phyloP scores from a whole-genome alignment of 1,140 invertebrate genomes.

The Anastrepha ludens region DNA sequence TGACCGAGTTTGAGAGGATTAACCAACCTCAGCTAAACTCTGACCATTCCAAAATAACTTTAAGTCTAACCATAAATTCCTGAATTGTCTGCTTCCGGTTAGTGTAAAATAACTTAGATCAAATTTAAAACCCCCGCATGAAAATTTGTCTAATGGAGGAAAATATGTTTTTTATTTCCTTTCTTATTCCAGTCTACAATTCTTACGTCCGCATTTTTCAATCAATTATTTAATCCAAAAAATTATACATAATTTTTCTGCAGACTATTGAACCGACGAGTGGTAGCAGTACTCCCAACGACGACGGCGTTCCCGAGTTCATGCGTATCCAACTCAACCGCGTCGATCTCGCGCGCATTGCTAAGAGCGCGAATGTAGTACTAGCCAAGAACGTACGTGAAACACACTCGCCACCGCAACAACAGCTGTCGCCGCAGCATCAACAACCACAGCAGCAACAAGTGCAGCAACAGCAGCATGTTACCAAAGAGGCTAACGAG shows the following conservation, averaged over 20 bases:
- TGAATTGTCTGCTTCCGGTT: too few relatives aligned
- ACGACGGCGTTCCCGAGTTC: constrained; percentile 79
- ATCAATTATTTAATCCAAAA: too few relatives aligned
- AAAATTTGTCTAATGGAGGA: too few relatives aligned
- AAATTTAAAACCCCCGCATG: too few relatives aligned
- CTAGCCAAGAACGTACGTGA: constrained; percentile 76
- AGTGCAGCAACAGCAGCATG: neutral
- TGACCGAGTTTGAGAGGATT: too few relatives aligned
- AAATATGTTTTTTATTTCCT: too few relatives aligned
- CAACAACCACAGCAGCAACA: neutral
- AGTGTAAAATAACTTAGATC: too few relatives aligned
- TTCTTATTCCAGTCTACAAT: too few relatives aligned
- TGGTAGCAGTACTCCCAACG: constrained; percentile 12
- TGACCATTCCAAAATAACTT: too few relatives aligned
- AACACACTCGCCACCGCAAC: neutral
- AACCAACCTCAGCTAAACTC: too few relatives aligned
- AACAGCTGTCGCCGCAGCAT: constrained; percentile 11
- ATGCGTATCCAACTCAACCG: constrained; percentile 82
- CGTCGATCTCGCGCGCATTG: constrained; percentile 75
- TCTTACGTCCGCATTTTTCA: too few relatives aligned
- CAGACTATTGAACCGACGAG: constrained; percentile 35
- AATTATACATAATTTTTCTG: neutral
- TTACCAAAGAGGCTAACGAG: constrained; percentile 55
- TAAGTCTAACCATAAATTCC: too few relatives aligned
- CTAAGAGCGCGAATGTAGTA: constrained; percentile 78